phyloP scores from a whole-genome alignment of 2,888 invertebrate genomes.

The Sinotaia quadrata region DNA sequence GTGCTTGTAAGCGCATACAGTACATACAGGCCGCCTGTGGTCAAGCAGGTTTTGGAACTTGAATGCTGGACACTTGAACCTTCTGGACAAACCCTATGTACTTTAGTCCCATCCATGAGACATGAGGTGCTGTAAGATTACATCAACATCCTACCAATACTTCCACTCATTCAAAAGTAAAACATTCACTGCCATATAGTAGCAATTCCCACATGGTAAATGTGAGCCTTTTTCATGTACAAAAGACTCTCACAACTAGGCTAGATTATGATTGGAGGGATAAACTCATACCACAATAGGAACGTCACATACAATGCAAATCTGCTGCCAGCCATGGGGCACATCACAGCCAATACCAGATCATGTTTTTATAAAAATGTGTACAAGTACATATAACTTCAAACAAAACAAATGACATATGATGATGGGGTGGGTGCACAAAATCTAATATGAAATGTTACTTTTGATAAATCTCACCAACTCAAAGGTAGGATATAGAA shows the following conservation, averaged over 20 bases:
- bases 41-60: too few species aligned
- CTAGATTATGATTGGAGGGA: constrained; percentile 17
- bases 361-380: constrained; percentile 31
- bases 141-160: too few species aligned
- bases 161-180: too few species aligned
- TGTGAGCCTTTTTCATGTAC: constrained; percentile 17
- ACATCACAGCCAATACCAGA: constrained; percentile 37
- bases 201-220: constrained; percentile 37
- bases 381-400: constrained; percentile 35
- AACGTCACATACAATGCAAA: constrained; percentile 19
- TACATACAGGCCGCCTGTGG: neutral
- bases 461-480: constrained; percentile 22
- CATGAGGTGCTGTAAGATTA: too few species aligned
- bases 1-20: constrained; percentile 32
- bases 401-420: constrained; percentile 24
- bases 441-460: neutral
- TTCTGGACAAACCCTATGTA: too few species aligned
- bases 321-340: constrained; percentile 36
- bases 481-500: constrained; percentile 4
- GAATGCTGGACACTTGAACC: too few species aligned
- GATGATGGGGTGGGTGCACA: constrained; percentile 20
- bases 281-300: constrained; percentile 17
- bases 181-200: too few species aligned
- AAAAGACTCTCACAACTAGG: neutral
- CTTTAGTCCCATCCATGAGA: too few species aligned